A percentile compares a stretch with the other conserved stretches of the same genome.
Evolutionary conservation across 2,113 vertebrate species (phyloP).

Genomic region (Caloenas nicobarica): DNA sequence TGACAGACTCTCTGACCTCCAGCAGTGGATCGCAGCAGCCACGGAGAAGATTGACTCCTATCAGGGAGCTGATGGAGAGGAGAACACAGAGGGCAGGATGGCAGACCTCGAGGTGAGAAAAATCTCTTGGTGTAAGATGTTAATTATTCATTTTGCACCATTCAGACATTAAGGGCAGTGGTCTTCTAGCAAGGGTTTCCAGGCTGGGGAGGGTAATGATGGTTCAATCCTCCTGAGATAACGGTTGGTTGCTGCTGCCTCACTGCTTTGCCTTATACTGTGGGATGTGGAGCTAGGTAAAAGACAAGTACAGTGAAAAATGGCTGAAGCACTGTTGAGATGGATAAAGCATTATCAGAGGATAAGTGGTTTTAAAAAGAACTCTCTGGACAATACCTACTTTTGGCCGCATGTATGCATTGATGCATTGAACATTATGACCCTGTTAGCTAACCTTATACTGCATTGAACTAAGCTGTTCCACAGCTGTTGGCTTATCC

Average conservation of each 20-base stretch:
- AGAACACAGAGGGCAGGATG: conserved; percentile 63
- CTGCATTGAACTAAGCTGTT: neutral
- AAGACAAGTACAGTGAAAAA: neutral
- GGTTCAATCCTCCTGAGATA: neutral
- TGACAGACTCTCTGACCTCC: conserved; percentile 78
- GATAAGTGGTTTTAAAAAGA: neutral
- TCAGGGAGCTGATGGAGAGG: conserved; percentile 40
- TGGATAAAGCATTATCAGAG: neutral
- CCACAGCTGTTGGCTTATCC: neutral
- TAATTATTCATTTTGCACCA: neutral
- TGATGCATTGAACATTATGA: neutral
- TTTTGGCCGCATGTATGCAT: neutral
- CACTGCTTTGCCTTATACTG: neutral
- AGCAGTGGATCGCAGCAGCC: conserved; percentile 82
- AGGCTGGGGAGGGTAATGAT: neutral
- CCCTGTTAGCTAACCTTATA: neutral
- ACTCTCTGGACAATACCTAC: neutral
- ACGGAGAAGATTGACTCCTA: conserved; percentile 79
- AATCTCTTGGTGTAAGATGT: neutral
- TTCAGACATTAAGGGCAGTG: neutral
- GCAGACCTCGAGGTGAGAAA: conserved; percentile 81
- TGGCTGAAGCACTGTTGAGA: neutral
- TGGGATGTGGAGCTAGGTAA: neutral
- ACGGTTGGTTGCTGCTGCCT: neutral
- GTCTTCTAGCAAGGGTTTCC: neutral